A percentile compares a stretch with the other conserved stretches of the same genome.
phyloP scores from a whole-genome alignment of 2,113 vertebrate genomes.

The Oceanites oceanicus region DNA sequence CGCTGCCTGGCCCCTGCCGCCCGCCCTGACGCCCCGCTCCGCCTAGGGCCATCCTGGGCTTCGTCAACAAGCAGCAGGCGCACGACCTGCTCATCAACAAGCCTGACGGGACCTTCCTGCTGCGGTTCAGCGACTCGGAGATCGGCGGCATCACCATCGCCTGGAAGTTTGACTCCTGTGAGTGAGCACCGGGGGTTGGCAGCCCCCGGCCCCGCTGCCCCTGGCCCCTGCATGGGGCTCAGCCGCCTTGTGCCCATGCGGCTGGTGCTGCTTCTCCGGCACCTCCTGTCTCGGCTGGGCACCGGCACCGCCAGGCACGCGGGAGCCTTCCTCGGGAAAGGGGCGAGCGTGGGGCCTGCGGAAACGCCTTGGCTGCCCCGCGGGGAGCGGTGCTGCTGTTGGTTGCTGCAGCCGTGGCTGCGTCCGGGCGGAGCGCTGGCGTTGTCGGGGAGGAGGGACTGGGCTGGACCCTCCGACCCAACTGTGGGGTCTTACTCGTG shows the following conservation, averaged over 20 bases:
- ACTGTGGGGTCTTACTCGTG: neutral
- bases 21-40: neutral
- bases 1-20: neutral
- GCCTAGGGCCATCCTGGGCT: constrained; percentile 92
- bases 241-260: rapidly evolving
- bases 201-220: rapidly evolving
- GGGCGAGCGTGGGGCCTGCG: rapidly evolving
- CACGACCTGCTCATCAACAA: constrained; percentile 98
- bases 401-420: rapidly evolving
- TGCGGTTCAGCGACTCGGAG: constrained; percentile 97
- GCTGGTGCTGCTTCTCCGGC: neutral
- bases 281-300: neutral
- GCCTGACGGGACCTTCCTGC: constrained; percentile 94
- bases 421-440: rapidly evolving
- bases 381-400: rapidly evolving
- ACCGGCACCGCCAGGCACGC: rapidly evolving
- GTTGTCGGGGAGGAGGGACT: neutral
- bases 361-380: neutral
- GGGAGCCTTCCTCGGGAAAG: neutral
- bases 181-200: neutral
- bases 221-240: too few species aligned
- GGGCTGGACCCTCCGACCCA: neutral
- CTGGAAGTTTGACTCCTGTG: constrained; percentile 85
- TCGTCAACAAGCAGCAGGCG: constrained; percentile 98
- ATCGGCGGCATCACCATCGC: constrained; percentile 98